A percentile compares a stretch with the other conserved stretches of the same genome.
These are phyloP conservation scores for Plebejus anna DNA, from an alignment of 2,888 invertebrate species.

Conservation along the genomic window DNA sequence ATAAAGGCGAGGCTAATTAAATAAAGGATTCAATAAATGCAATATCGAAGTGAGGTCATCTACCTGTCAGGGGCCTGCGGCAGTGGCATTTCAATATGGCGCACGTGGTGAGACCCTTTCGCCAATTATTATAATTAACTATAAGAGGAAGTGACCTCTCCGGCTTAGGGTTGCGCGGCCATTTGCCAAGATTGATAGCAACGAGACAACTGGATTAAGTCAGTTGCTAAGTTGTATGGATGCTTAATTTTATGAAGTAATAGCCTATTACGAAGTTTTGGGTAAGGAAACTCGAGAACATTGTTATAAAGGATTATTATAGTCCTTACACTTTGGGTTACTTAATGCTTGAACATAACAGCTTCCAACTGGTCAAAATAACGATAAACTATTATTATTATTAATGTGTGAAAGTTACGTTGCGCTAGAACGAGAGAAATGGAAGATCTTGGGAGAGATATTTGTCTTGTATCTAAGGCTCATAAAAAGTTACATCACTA, in stretches of 20 bases:
- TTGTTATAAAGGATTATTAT: constrained; percentile 26
- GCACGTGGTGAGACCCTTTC: constrained; percentile 56
- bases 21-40: constrained; percentile 19
- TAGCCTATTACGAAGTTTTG: constrained; percentile 31
- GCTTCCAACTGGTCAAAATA: neutral
- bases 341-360: neutral
- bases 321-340: neutral
- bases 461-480: no score
- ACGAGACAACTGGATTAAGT: constrained; percentile 72
- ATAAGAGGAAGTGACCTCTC: constrained; percentile 75
- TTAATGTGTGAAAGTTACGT: neutral
- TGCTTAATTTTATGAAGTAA: constrained; percentile 37
- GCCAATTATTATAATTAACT: constrained; percentile 78
- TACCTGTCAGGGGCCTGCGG: constrained; percentile 41
- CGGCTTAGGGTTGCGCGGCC: constrained; percentile 62
- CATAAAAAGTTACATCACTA: no score
- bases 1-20: neutral
- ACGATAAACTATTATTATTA: neutral
- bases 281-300: constrained; percentile 21
- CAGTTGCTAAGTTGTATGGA: constrained; percentile 53
- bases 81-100: constrained; percentile 53
- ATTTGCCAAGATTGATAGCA: constrained; percentile 72
- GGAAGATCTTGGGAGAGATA: no score
- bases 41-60: constrained; percentile 27
- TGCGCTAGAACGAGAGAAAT: no score